Evolutionary conservation across 2,113 vertebrate species (phyloP).

Genomic region (Verasper variegatus): DNA sequence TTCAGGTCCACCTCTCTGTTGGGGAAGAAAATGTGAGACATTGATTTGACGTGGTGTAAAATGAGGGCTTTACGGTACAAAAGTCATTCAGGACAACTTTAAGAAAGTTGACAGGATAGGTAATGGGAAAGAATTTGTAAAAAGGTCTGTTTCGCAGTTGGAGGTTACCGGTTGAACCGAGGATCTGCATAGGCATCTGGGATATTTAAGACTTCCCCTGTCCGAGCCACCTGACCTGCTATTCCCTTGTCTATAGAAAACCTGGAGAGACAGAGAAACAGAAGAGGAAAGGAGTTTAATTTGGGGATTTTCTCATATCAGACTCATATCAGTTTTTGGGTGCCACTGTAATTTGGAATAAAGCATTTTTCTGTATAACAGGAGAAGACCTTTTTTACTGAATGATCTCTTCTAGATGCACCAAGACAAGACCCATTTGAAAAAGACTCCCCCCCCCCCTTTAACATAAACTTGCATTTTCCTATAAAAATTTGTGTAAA

Average conservation of each 20-base stretch:
- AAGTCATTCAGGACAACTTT: background rate
- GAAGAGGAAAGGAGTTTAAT: background rate
- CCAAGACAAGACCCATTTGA: no score
- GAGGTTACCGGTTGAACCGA: slow-evolving; percentile 94
- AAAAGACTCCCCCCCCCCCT: no score
- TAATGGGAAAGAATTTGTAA: background rate
- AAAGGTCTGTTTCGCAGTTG: background rate
- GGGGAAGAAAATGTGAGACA: background rate
- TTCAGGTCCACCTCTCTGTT: slow-evolving; percentile 97
- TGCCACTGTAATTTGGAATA: no score
- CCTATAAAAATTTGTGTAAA: no score
- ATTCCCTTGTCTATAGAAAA: slow-evolving; percentile 99
- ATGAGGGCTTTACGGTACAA: background rate
- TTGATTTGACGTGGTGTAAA: background rate
- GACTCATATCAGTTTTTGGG: no score
- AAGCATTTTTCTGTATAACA: no score
- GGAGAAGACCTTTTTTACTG: no score
- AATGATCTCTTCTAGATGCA: no score
- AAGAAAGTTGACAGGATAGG: background rate
- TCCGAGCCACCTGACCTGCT: slow-evolving; percentile 96
- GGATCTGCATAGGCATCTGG: slow-evolving; percentile 99
- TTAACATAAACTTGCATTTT: no score
- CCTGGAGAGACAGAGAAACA: slow-evolving; percentile 74
- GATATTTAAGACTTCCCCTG: slow-evolving; percentile 98
- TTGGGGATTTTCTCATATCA: background rate